These are phyloP conservation scores for Rutilus rutilus DNA, from an alignment of 2,113 vertebrate species.

Conservation along the genomic window DNA sequence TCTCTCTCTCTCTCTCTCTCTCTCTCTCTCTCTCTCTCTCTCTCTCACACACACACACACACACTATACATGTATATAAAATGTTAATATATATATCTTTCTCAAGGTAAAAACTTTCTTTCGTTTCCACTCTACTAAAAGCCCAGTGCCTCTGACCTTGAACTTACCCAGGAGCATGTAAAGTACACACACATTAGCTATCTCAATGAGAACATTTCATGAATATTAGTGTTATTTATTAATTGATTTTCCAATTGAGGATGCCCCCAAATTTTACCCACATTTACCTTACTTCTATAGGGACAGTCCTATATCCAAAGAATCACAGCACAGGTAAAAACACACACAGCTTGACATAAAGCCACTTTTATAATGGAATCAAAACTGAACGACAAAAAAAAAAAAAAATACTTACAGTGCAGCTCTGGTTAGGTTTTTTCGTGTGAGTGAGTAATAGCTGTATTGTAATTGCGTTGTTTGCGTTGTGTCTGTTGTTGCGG, in stretches of 20 bases:
- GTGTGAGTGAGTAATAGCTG: not conserved
- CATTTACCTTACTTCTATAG: not conserved
- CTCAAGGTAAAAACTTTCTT: not conserved
- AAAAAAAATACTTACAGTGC: not conserved
- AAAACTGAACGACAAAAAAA: not conserved
- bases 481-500: not conserved
- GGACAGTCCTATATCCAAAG: not conserved
- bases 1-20: too few species aligned
- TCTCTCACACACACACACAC: too few species aligned
- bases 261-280: not conserved
- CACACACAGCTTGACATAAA: not conserved
- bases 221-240: not conserved
- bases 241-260: not conserved
- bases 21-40: too few species aligned
- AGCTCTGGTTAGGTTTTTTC: not conserved
- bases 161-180: not conserved
- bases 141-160: not conserved
- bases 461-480: not conserved
- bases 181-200: not conserved
- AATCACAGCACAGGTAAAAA: not conserved
- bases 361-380: not conserved
- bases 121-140: not conserved
- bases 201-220: not conserved
- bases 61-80: too few species aligned
- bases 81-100: not conserved